These are phyloP conservation scores for Rhynchomys soricoides DNA, from an alignment of 2,113 vertebrate species.

Conservation along the genomic window DNA sequence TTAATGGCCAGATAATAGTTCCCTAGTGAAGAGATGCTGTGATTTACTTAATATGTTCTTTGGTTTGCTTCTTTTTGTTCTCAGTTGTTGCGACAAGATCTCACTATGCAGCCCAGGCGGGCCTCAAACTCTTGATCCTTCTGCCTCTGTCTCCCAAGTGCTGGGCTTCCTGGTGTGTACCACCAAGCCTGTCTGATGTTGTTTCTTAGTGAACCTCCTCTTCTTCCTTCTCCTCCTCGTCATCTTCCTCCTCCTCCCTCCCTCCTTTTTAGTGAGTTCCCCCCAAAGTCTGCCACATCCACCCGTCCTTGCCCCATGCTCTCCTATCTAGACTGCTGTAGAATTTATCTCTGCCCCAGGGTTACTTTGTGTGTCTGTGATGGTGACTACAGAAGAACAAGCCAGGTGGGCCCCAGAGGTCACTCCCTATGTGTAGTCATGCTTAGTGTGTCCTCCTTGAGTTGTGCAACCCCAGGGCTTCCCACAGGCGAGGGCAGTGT, in stretches of 20 bases:
- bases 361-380: not conserved
- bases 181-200: not conserved
- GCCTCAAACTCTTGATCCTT: too few species aligned
- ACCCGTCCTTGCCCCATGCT: fast-evolving
- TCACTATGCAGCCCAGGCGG: not conserved
- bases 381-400: not conserved
- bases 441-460: not conserved
- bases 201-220: not conserved
- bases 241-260: not conserved
- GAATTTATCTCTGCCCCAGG: not conserved
- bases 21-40: not conserved
- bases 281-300: not conserved
- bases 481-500: not conserved
- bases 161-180: not conserved
- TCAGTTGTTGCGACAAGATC: not conserved
- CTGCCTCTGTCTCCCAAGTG: not conserved
- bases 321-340: not conserved
- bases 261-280: not conserved
- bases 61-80: not conserved
- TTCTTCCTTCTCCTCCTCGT: not conserved
- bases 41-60: not conserved
- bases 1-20: not conserved
- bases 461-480: not conserved
- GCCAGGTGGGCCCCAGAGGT: not conserved
- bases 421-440: not conserved